Base-by-base conservation (phyloP, 2,797 vertebrate species). In the Melanotaenia parkinsoni region DNA sequence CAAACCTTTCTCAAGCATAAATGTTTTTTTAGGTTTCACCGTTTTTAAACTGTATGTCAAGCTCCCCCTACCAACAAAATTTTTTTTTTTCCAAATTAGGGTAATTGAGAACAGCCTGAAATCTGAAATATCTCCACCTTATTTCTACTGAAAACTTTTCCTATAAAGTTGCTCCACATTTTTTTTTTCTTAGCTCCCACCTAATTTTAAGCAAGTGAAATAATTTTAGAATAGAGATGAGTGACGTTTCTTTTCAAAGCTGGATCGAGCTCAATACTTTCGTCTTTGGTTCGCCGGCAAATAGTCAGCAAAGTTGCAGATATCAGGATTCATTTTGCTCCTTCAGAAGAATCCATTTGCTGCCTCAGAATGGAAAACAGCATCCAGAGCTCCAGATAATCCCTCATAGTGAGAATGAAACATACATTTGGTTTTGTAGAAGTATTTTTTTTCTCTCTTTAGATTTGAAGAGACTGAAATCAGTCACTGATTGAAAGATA, bases 321-420 rank as follows among this genome's bases (percentile, higher is more conserved):
- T 32, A 33, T 54, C 57, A 50, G 9, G 45, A 60, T 45, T 64
- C 13, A 22, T 65, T 54, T 64, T 59, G 5, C 14, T 51, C 28
- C 54, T 38, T 61, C 26, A 58, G 20, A 20, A 47, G 28, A 58
- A 65, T 65, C 40, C 24, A 37, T 58, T 54, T 16, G 3, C 67
- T 50, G n/a, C 32, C 33, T 77, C 62, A 53, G 56, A 63, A 58
- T 53, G 35, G 63, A 59, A 72, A 76, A 63, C 16, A 38, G 26
- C 40, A 37, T 37, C 57, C 43, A 43, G 26, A 58, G 33, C 67
- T 58, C 43, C 11, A 81, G 66, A 73, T 63, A 63, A 35, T 68
- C 16, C 63, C 50, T 63, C 33, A 60, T 22, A 33, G 47, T 61
- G 40, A 60, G 74, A 74, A 76, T 67, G 1, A 79, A 74, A 60